Base-by-base conservation (phyloP, 1,140 invertebrate genomes). In the Platyscapa corneri region DNA sequence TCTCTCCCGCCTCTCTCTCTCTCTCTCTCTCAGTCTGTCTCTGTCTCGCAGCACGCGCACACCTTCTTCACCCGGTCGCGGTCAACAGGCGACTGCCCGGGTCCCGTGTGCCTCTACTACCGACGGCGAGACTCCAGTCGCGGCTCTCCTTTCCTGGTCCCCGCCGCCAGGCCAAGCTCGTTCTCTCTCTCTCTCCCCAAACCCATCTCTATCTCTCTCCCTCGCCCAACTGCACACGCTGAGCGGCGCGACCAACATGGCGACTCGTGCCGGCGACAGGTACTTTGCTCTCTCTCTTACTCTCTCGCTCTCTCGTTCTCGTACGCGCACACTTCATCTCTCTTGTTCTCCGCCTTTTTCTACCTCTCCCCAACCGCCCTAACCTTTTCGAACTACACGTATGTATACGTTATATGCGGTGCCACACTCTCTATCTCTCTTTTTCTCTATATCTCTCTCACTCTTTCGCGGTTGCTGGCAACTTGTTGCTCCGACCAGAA, bases 71-170 rank as follows among this genome's bases (percentile, higher is more conserved):
- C 89, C 88, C 91, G 91, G 90, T 91, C 91, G 91, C 91, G 90
- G 89, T 91, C 91, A 90, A 88, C 89, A 89, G 89, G 90, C 91
- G 90, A 93, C 91, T 92, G 88, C 80, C 88, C 86, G 88, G 76
- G 65, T n/a, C 79, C 81, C 67, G 82, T 39, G 82, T 74, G 64
- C 60, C 60, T 82, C 78, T 18, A 30, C 56, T 16, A 77, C 75
- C 75, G 75, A 49, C 30, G 75, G 70, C 70, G 16, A 74, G 70
- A 42, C 70, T 74, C 46, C 75, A 14, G 3, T n/a, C 42, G 46
- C 46, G 80, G 65, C 80, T 82, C 65, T 78, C 82, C 64, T 76
- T 64, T 64, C 75, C 77, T 64, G 74, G 82, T 46, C 77, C 65
- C 82, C 76, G 65, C 78, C 75, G 75, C 42, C 14, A 74, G 70